Percentiles rank a stretch among this genome's conserved stretches.
Evolutionary conservation across 1,140 invertebrate species (phyloP).

Genomic region (Bombus terrestris): DNA sequence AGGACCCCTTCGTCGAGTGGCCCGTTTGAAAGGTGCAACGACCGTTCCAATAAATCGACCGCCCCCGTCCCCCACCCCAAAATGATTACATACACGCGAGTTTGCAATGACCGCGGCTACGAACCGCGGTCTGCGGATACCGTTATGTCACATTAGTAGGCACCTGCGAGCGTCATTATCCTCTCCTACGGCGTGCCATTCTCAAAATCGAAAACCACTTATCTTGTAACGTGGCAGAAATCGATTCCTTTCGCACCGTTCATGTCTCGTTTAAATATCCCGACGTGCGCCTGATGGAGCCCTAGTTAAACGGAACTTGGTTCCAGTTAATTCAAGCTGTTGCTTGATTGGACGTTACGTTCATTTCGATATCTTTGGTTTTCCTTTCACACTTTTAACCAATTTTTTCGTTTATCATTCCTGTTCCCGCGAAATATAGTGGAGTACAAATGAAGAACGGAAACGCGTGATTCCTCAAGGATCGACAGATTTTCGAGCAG

Average conservation of each 20-base stretch:
- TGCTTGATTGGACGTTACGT: not conserved
- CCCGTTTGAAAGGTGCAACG: constrained; percentile 77
- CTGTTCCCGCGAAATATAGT: too few species aligned
- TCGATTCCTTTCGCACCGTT: constrained; percentile 22
- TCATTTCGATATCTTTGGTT: not conserved
- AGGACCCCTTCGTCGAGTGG: constrained; percentile 49
- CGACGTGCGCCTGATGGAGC: not conserved
- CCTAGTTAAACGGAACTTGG: not conserved
- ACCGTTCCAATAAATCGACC: constrained; percentile 81
- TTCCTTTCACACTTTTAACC: not conserved
- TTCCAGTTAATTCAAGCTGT: not conserved
- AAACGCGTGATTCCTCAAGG: not conserved
- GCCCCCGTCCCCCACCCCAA: constrained; percentile 72
- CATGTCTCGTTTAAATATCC: not conserved
- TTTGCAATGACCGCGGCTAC: constrained; percentile 73
- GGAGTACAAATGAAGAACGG: not conserved
- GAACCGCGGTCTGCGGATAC: constrained; percentile 76
- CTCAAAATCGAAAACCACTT: constrained; percentile 65
- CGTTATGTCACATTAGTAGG: constrained; percentile 83
- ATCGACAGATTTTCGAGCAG: constrained; percentile 54
- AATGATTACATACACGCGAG: constrained; percentile 77
- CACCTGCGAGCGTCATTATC: constrained; percentile 78
- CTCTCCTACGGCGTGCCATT: constrained; percentile 59
- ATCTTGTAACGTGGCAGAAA: constrained; percentile 35
- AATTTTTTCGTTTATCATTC: too few species aligned